Evolutionary conservation across 2,797 vertebrate species (phyloP).

Genomic region (Danio aesculapii): DNA sequence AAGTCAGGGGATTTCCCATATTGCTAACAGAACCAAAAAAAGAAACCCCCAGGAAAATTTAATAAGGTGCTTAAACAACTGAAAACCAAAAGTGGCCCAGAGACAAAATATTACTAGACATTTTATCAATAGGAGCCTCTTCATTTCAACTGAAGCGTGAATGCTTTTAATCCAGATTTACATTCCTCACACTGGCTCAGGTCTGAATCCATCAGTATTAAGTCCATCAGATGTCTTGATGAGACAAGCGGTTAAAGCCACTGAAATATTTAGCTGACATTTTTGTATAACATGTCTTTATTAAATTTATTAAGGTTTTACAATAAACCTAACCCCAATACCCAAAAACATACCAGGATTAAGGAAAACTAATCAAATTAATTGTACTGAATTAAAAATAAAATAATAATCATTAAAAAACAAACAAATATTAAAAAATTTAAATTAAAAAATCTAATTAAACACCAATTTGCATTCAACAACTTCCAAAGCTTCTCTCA

Average conservation of each 20-base stretch:
- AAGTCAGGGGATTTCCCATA: not conserved
- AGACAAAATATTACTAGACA: not conserved
- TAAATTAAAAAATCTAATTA: no score
- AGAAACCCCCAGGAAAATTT: not conserved
- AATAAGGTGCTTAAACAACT: constrained; percentile 9
- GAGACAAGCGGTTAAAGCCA: not conserved
- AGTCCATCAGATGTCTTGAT: constrained; percentile 8
- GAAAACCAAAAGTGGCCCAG: constrained; percentile 7
- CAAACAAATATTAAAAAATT: no score
- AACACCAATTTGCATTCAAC: no score
- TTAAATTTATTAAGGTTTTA: no score
- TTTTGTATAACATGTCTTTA: no score
- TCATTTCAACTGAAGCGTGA: constrained; percentile 24
- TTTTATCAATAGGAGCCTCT: constrained; percentile 4
- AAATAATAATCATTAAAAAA: no score
- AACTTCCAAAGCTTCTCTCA: no score
- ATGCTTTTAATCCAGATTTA: constrained; percentile 16
- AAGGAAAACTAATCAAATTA: no score
- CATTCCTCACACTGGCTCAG: constrained; percentile 12
- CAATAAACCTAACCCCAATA: no score
- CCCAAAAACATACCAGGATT: no score
- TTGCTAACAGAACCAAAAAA: constrained; percentile 5
- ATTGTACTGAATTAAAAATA: no score
- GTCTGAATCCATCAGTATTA: constrained; percentile 4
- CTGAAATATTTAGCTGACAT: not conserved